Percentiles rank a stretch among this genome's conserved stretches.
Conservation (phyloP, 1,140 invertebrate species). For the Oppia nitens region DNA sequence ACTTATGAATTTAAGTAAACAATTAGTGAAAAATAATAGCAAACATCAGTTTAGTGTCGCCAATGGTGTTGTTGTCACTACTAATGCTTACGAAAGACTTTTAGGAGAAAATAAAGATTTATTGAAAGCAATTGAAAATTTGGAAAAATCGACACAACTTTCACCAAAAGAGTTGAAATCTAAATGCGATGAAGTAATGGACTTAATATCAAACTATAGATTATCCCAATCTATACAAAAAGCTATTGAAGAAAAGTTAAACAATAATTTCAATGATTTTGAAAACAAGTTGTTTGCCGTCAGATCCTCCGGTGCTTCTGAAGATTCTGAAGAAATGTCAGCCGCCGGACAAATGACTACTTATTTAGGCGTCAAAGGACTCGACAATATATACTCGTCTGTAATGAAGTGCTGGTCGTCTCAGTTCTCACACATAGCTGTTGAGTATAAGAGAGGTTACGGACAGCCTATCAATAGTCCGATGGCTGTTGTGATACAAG, state of each 20-base stretch:
- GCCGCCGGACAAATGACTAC: conserved; percentile 71
- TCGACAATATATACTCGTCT: conserved; percentile 34
- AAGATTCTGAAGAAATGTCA: conserved; percentile 56
- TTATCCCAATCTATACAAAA: background rate
- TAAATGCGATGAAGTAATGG: background rate
- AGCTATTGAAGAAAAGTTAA: background rate
- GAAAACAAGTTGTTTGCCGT: conserved; percentile 30
- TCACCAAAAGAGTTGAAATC: background rate
- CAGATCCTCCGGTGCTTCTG: conserved; percentile 44
- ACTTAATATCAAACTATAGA: background rate
- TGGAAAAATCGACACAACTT: background rate
- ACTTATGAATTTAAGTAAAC: conserved; percentile 26
- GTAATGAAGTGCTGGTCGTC: conserved; percentile 60
- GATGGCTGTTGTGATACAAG: conserved; percentile 65
- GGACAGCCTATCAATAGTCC: conserved; percentile 43
- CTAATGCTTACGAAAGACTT: conserved; percentile 27
- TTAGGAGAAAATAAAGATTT: background rate
- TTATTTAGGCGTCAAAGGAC: conserved; percentile 42
- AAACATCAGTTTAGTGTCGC: conserved; percentile 30
- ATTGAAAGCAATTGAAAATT: no score
- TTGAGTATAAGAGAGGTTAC: conserved; percentile 48
- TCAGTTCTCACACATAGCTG: conserved; percentile 50
- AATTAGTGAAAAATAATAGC: no score
- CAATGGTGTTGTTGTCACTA: conserved; percentile 41
- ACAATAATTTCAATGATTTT: background rate